Evolutionary conservation across 2,797 vertebrate species (phyloP).

Genomic region (Coracias cyanogaster): DNA sequence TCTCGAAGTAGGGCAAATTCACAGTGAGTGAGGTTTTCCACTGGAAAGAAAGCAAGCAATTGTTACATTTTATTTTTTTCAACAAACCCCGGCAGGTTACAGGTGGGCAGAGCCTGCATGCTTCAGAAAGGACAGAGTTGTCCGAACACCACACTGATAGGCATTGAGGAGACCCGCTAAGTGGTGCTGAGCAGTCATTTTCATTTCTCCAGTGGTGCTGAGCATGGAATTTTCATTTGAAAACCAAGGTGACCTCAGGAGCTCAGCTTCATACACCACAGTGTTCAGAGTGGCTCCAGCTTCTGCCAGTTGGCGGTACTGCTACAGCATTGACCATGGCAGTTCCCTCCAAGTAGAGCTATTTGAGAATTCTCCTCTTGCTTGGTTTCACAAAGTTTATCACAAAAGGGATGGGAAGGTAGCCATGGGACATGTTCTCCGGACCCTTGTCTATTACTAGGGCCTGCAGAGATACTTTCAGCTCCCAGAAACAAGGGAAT

Average conservation of each 20-base stretch:
- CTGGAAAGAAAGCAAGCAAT: conserved; percentile 78
- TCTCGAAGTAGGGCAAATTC: conserved; percentile 97
- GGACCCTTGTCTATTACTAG: neutral
- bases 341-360: neutral
- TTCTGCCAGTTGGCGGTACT: neutral
- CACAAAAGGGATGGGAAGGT: neutral
- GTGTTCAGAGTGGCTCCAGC: neutral
- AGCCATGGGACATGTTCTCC: neutral
- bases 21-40: conserved; percentile 97
- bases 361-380: neutral
- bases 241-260: neutral
- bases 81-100: neutral
- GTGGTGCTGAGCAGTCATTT: neutral
- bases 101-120: neutral
- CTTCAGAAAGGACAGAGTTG: neutral
- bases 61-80: neutral
- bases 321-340: neutral
- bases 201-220: too few species aligned
- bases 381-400: neutral
- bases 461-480: neutral
- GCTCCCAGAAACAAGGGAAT: neutral
- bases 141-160: accelerated
- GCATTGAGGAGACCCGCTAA: neutral
- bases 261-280: neutral
- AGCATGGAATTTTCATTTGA: neutral